Percentiles rank a stretch among this genome's conserved stretches.
Evolutionary conservation across 2,113 vertebrate genomes (phyloP).

Genomic region (Alligator mississippiensis): DNA sequence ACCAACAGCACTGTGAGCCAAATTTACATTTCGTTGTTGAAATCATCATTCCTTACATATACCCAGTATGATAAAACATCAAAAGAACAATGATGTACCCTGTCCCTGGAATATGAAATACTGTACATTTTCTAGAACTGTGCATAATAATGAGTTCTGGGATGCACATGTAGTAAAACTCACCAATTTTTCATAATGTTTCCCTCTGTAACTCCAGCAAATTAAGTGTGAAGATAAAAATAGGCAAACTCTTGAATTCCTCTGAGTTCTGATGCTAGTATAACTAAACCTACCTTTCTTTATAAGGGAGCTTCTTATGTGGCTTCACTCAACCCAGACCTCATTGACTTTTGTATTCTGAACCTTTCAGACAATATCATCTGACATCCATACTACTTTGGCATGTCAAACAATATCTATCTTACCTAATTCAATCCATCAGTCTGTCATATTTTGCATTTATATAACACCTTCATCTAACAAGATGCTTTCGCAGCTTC

Average conservation of each 20-base stretch:
- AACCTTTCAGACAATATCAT: constrained; percentile 38
- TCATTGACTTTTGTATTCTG: constrained; percentile 26
- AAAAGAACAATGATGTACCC: constrained; percentile 51
- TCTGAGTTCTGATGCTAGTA: not conserved
- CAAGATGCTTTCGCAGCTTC: constrained; percentile 40
- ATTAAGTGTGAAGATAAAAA: constrained; percentile 37
- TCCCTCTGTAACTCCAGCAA: constrained; percentile 32
- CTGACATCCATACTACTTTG: not conserved
- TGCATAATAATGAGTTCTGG: constrained; percentile 20
- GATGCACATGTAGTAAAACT: constrained; percentile 30
- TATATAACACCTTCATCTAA: constrained; percentile 24
- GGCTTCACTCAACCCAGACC: constrained; percentile 10
- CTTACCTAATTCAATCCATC: constrained; percentile 45
- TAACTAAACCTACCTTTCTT: not conserved
- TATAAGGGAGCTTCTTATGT: not conserved
- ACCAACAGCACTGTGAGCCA: constrained; percentile 5
- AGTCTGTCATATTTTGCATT: constrained; percentile 45
- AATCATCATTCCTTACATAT: constrained; percentile 28
- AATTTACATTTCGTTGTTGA: constrained; percentile 46
- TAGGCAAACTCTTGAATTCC: constrained; percentile 39
- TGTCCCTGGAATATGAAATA: constrained; percentile 47
- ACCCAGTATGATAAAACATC: constrained; percentile 53
- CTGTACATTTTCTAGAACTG: constrained; percentile 36
- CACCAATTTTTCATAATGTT: constrained; percentile 31
- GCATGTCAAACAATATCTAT: not conserved